Conservation (phyloP, 2,797 vertebrate species). For the Graptemys geographica region DNA sequence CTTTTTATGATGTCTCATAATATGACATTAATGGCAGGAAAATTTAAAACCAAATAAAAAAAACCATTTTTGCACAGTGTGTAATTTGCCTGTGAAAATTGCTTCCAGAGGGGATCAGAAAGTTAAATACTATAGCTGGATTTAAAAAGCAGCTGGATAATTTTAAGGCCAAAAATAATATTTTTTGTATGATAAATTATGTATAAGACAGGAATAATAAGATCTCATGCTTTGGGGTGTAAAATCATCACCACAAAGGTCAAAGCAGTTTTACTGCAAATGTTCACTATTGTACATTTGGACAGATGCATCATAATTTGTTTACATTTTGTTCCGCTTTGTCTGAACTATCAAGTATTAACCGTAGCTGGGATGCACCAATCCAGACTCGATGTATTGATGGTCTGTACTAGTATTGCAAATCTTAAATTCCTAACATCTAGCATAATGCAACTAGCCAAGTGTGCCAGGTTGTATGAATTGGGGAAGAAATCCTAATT, state of each 20-base stretch:
- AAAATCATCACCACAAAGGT: slow-evolving; percentile 52
- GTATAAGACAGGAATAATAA: slow-evolving; percentile 48
- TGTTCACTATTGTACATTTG: not conserved
- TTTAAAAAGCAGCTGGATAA: slow-evolving; percentile 37
- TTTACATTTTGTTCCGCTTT: slow-evolving; percentile 14
- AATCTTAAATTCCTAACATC: not conserved
- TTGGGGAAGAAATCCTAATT: not conserved
- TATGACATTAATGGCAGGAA: slow-evolving; percentile 42
- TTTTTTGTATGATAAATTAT: slow-evolving; percentile 63
- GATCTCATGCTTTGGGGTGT: slow-evolving; percentile 47
- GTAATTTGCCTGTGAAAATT: slow-evolving; percentile 61
- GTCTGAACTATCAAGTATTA: not conserved
- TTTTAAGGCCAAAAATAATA: slow-evolving; percentile 68
- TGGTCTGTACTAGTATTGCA: not conserved
- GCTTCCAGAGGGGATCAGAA: slow-evolving; percentile 51
- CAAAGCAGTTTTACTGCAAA: not conserved
- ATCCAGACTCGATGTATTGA: not conserved
- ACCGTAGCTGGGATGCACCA: not conserved
- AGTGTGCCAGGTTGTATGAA: not conserved
- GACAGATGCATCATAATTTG: slow-evolving; percentile 31
- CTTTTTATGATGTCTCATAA: slow-evolving; percentile 11
- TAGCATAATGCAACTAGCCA: not conserved
- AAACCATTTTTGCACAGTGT: slow-evolving; percentile 16
- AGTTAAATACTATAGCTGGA: slow-evolving; percentile 53
- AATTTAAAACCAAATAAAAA: slow-evolving; percentile 17